A percentile compares a stretch with the other conserved stretches of the same genome.
Conservation (phyloP, 2,797 vertebrate species). For the Ambastaia sidthimunki region DNA sequence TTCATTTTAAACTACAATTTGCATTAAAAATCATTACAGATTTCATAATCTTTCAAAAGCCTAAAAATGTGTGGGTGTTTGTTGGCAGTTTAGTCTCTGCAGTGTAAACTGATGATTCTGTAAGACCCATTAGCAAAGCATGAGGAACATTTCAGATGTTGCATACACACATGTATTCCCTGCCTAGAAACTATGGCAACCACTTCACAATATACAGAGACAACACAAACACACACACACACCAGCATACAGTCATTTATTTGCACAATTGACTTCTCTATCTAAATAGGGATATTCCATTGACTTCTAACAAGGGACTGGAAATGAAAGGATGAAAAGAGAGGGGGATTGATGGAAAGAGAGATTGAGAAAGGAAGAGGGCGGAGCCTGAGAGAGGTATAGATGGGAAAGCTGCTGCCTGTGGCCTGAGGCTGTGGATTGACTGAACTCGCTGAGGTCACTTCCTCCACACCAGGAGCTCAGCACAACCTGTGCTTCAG, state of each 20-base stretch:
- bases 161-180: background rate
- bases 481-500: constrained; percentile 30
- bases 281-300: no score
- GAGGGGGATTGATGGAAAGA: constrained; percentile 45
- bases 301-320: constrained; percentile 3
- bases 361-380: constrained; percentile 30
- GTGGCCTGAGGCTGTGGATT: constrained; percentile 28
- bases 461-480: constrained; percentile 33
- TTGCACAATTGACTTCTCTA: no score
- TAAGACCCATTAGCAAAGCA: constrained; percentile 49
- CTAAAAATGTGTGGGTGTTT: no score
- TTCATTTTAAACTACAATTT: no score
- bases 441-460: constrained; percentile 27
- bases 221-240: constrained; percentile 25
- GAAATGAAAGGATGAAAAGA: constrained; percentile 38
- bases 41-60: no score
- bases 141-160: no score
- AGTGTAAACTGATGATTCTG: constrained; percentile 23
- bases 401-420: constrained; percentile 32
- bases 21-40: no score
- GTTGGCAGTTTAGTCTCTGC: background rate
- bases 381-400: constrained; percentile 22
- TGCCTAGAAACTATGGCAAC: background rate
- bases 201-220: background rate
- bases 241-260: background rate